phyloP scores from a whole-genome alignment of 2,113 vertebrate genomes.

The Cinclus mexicanus region DNA sequence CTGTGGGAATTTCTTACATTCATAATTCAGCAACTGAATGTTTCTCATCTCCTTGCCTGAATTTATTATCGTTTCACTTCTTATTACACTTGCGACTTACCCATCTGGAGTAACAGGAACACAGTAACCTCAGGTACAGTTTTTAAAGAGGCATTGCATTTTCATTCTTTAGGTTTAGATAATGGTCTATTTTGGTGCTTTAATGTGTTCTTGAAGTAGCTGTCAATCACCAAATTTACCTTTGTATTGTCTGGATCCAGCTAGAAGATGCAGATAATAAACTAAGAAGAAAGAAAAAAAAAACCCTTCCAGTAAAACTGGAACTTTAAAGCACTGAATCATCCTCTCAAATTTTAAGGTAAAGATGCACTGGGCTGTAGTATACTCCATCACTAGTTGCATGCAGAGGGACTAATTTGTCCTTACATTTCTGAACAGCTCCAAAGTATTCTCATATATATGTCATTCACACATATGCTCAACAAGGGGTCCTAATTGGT shows the following conservation, averaged over 20 bases:
- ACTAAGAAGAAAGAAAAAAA: neutral
- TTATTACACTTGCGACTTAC: neutral
- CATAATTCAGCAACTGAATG: constrained; percentile 17
- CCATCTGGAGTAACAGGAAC: neutral
- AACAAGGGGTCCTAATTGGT: neutral
- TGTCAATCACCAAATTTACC: neutral
- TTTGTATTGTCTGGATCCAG: neutral
- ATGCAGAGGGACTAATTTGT: neutral
- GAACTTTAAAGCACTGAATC: neutral
- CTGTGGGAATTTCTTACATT: neutral
- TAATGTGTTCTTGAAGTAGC: neutral
- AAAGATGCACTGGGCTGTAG: neutral
- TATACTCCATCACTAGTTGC: neutral
- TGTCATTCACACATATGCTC: neutral
- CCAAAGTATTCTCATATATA: neutral
- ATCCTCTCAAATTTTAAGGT: neutral
- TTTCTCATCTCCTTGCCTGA: neutral
- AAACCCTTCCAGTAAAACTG: neutral
- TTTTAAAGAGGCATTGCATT: neutral
- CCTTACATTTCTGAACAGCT: neutral
- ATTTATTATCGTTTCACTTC: constrained; percentile 14
- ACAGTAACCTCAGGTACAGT: neutral
- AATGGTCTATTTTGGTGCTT: neutral
- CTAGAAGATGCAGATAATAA: neutral
- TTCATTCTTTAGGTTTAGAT: neutral